phyloP scores from a whole-genome alignment of 2,888 invertebrate genomes.

The Cepaea hortensis region DNA sequence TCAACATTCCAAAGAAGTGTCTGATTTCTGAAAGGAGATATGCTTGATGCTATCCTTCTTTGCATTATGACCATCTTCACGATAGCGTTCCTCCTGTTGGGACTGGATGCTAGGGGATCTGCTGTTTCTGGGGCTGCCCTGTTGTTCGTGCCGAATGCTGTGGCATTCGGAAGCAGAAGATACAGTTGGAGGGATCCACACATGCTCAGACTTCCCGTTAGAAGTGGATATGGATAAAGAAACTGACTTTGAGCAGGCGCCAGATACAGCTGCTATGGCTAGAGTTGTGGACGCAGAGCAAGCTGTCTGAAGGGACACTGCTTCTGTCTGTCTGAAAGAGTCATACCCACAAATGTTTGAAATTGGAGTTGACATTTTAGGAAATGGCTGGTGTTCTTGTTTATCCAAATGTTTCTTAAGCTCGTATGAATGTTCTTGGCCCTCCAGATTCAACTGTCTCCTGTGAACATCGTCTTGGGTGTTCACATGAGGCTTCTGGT shows the following conservation, averaged over 20 bases:
- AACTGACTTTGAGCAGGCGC: background rate
- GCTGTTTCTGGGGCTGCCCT: background rate
- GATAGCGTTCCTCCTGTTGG: background rate
- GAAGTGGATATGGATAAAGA: slow-evolving; percentile 22
- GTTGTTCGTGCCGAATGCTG: background rate
- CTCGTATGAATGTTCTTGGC: background rate
- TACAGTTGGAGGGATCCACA: slow-evolving; percentile 45
- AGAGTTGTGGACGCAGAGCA: background rate
- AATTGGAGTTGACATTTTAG: background rate
- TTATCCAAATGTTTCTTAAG: background rate
- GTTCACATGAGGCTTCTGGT: background rate
- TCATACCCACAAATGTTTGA: background rate
- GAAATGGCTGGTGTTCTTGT: background rate
- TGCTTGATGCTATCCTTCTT: background rate
- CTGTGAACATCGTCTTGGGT: background rate
- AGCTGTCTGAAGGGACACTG: background rate
- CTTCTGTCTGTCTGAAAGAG: background rate
- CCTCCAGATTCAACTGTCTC: background rate
- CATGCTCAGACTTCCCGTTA: slow-evolving; percentile 41
- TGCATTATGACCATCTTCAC: background rate
- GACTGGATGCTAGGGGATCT: background rate
- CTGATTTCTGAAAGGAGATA: background rate
- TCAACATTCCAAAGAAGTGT: no score
- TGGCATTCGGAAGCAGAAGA: background rate
- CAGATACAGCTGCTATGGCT: background rate